These are phyloP conservation scores for Sebastes steindachneri DNA, from an alignment of 2,797 vertebrate genomes.

Conservation along the genomic window DNA sequence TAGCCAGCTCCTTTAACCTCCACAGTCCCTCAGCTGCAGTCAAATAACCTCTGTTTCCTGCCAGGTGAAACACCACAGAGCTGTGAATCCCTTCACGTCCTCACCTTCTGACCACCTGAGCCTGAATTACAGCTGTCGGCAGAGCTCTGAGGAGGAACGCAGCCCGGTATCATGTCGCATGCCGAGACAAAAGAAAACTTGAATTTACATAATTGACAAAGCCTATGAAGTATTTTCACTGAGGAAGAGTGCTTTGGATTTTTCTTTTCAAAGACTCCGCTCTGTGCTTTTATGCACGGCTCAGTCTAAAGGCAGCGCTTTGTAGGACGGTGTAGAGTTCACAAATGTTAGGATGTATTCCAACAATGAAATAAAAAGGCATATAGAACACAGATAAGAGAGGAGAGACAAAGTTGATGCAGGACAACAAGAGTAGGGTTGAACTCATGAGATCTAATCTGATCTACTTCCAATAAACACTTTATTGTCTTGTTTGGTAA, in stretches of 20 bases:
- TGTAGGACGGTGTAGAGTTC: neutral
- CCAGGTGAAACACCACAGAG: constrained; percentile 43
- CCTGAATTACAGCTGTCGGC: constrained; percentile 41
- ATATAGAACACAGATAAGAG: neutral
- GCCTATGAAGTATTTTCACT: neutral
- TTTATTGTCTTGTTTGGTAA: neutral
- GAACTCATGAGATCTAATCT: neutral
- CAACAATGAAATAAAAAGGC: neutral
- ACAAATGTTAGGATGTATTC: neutral
- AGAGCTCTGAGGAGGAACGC: constrained; percentile 5
- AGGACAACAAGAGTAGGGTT: neutral
- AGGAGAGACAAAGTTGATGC: too few species aligned
- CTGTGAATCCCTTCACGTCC: constrained; percentile 22
- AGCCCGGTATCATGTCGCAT: neutral
- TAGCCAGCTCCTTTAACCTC: constrained; percentile 49
- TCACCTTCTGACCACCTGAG: constrained; percentile 43
- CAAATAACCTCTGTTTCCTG: constrained; percentile 43
- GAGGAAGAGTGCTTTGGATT: neutral
- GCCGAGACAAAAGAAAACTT: neutral
- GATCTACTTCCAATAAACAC: neutral
- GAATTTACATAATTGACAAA: neutral
- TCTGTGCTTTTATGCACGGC: neutral
- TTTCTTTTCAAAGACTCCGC: neutral
- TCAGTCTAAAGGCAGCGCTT: neutral
- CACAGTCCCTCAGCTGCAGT: constrained; percentile 19